These are phyloP conservation scores for Gymnocheta viridis DNA, from an alignment of 2,888 invertebrate genomes.

Conservation along the genomic window DNA sequence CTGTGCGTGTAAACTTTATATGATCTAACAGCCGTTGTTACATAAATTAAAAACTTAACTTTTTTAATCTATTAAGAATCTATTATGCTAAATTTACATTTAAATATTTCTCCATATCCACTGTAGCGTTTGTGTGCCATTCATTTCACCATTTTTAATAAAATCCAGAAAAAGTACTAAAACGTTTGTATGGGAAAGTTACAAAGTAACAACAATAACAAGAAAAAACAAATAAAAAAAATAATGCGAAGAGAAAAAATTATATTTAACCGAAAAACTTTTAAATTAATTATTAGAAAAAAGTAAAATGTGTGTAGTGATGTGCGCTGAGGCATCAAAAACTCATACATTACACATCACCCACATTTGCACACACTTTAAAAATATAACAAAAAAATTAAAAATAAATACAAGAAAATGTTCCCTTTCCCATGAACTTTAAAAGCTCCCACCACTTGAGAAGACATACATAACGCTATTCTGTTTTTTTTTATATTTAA, in stretches of 20 bases:
- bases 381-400: neutral
- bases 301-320: conserved; percentile 72
- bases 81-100: neutral
- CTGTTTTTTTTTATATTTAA: conserved; percentile 10
- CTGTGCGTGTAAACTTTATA: too few species aligned
- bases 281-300: conserved; percentile 81
- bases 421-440: conserved; percentile 9
- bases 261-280: conserved; percentile 77
- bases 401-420: conserved; percentile 15
- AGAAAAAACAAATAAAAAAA: conserved; percentile 5
- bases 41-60: neutral
- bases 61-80: neutral
- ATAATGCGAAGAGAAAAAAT: conserved; percentile 36
- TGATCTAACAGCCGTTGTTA: neutral
- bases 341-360: conserved; percentile 69
- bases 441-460: conserved; percentile 30
- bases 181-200: conserved; percentile 48
- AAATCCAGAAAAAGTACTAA: neutral
- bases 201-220: conserved; percentile 39
- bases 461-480: conserved; percentile 39
- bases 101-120: neutral
- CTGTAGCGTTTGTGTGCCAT: conserved; percentile 12
- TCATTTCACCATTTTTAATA: neutral
- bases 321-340: conserved; percentile 66
- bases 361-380: conserved; percentile 41